Conservation (phyloP, 2,888 invertebrate genomes). For the Antheraea yamamai region DNA sequence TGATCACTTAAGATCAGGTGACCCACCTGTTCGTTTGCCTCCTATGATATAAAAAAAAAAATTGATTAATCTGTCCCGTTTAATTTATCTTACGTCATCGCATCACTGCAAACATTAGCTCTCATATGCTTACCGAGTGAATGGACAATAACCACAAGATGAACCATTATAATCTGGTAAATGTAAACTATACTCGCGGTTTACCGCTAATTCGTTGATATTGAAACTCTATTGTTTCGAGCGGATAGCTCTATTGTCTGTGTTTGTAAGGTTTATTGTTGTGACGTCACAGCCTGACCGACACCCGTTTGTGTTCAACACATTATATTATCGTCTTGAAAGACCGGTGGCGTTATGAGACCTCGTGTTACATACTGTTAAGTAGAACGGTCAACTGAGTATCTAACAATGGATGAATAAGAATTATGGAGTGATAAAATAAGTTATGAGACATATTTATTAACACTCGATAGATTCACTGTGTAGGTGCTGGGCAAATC, state of each 20-base stretch:
- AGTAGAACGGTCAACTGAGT: neutral
- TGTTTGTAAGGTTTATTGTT: slow-evolving; percentile 58
- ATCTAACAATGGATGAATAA: neutral
- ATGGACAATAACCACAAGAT: slow-evolving; percentile 15
- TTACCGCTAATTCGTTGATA: slow-evolving; percentile 30
- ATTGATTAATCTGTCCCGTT: neutral
- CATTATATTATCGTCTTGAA: slow-evolving; percentile 69
- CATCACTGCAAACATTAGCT: neutral
- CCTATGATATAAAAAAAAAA: too few species aligned
- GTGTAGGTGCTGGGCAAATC: too few species aligned
- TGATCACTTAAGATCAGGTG: too few species aligned
- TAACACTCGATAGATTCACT: too few species aligned
- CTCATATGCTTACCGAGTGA: neutral
- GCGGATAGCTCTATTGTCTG: slow-evolving; percentile 48
- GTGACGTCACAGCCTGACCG: slow-evolving; percentile 66
- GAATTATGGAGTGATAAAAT: neutral
- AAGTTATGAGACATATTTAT: too few species aligned
- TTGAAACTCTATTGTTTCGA: slow-evolving; percentile 38
- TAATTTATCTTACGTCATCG: neutral
- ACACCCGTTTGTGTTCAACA: slow-evolving; percentile 73
- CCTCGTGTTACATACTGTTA: slow-evolving; percentile 38
- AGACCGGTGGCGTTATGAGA: slow-evolving; percentile 44
- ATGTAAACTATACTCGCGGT: slow-evolving; percentile 20
- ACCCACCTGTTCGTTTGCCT: too few species aligned
- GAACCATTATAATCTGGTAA: slow-evolving; percentile 19